Conservation (phyloP, 2,797 vertebrate species). For the Centroberyx gerrardi region DNA sequence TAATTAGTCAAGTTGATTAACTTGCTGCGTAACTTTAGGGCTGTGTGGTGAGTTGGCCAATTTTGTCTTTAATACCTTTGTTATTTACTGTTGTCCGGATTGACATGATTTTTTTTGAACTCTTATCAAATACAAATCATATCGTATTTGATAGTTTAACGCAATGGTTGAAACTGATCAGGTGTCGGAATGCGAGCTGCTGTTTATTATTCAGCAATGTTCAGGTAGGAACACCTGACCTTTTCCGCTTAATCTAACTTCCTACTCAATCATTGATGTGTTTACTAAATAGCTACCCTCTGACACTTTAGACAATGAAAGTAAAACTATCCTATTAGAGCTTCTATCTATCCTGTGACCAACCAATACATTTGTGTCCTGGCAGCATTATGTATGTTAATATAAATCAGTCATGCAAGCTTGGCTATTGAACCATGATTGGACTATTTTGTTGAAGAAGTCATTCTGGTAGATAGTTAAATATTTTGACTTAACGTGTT, state of each 20-base stretch:
- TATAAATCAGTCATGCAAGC: too few relatives aligned
- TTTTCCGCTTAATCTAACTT: neutral
- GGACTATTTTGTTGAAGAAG: too few relatives aligned
- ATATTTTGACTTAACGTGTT: slow-evolving; percentile 1
- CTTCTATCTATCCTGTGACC: too few relatives aligned
- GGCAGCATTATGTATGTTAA: too few relatives aligned
- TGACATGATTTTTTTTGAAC: rapidly evolving
- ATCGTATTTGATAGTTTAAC: neutral
- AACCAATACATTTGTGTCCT: too few relatives aligned
- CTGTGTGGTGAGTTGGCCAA: neutral
- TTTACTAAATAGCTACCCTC: too few relatives aligned
- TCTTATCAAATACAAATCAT: neutral
- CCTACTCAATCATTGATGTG: too few relatives aligned
- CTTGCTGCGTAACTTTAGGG: slow-evolving; percentile 18
- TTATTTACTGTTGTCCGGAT: neutral
- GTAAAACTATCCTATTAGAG: too few relatives aligned
- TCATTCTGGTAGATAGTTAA: too few relatives aligned
- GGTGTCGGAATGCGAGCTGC: slow-evolving; percentile 49
- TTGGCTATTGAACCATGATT: too few relatives aligned
- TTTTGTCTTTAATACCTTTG: neutral
- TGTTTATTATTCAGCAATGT: slow-evolving; percentile 56
- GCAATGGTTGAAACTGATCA: slow-evolving; percentile 42
- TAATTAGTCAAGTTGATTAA: slow-evolving; percentile 2
- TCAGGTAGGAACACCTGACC: slow-evolving; percentile 34
- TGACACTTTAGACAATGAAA: too few relatives aligned